These are phyloP conservation scores for Perca fluviatilis DNA, from an alignment of 2,113 vertebrate species.

Conservation along the genomic window DNA sequence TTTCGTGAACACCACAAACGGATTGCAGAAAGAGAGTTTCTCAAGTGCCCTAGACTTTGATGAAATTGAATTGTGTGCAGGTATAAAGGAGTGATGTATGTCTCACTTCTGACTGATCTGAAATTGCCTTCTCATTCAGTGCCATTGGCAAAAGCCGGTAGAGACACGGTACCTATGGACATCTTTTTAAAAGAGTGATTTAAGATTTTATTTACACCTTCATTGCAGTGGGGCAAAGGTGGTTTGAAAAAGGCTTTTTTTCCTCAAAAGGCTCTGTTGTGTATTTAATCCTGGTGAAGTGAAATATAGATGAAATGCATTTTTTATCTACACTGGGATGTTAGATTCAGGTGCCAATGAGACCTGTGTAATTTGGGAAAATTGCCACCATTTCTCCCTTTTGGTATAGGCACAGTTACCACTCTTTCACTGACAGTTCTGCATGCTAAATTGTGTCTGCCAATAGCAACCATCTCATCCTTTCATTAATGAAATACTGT, in stretches of 20 bases:
- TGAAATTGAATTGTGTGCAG: conserved; percentile 26
- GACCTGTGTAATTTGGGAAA: conserved; percentile 10
- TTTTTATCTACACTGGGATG: neutral
- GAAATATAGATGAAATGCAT: conserved; percentile 32
- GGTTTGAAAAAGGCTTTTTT: conserved; percentile 24
- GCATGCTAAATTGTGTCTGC: neutral
- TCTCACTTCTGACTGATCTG: conserved; percentile 52
- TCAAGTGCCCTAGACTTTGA: conserved; percentile 4
- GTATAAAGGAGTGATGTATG: conserved; percentile 14
- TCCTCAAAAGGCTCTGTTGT: conserved; percentile 7
- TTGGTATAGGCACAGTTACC: neutral
- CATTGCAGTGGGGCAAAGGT: neutral
- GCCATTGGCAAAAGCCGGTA: conserved; percentile 7
- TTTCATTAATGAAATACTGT: conserved; percentile 16
- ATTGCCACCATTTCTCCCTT: conserved; percentile 6
- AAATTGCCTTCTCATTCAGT: conserved; percentile 39
- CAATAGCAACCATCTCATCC: neutral
- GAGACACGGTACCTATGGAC: conserved; percentile 3
- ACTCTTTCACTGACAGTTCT: neutral
- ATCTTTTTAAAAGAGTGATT: conserved; percentile 29
- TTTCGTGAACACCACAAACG: neutral
- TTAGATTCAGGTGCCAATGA: conserved; percentile 14
- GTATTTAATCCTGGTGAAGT: conserved; percentile 22
- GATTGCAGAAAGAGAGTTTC: neutral
- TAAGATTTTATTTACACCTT: conserved; percentile 37